Conservation (phyloP, 2,888 invertebrate species). For the Eupithecia dodoneata region DNA sequence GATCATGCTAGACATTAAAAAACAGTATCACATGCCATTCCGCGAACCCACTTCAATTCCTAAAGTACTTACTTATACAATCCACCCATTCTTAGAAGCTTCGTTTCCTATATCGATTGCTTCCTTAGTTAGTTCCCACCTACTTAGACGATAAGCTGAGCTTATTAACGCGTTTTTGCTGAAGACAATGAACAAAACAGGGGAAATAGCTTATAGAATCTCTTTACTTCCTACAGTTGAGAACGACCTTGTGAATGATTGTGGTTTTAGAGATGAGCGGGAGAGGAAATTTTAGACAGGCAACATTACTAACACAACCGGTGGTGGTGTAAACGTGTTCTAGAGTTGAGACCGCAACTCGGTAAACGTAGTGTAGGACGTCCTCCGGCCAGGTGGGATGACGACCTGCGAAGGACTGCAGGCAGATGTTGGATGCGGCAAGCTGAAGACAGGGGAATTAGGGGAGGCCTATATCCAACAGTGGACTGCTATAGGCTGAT, state of each 20-base stretch:
- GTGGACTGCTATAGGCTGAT: no score
- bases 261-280: background rate
- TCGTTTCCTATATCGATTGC: constrained; percentile 26
- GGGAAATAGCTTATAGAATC: background rate
- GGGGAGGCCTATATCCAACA: no score
- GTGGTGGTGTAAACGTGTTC: no score
- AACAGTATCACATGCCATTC: background rate
- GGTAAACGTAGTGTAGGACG: background rate
- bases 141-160: constrained; percentile 5
- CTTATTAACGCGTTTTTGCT: constrained; percentile 18
- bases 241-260: background rate
- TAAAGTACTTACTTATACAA: background rate
- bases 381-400: no score
- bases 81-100: constrained; percentile 13
- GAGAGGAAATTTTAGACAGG: background rate
- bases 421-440: no score
- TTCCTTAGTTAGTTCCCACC: constrained; percentile 26
- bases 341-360: no score
- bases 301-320: background rate
- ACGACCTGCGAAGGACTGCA: no score
- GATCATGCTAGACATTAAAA: background rate
- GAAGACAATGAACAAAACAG: constrained; percentile 24
- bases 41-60: background rate
- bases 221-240: background rate
- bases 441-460: no score